Evolutionary conservation across 2,113 vertebrate species (phyloP), one percentile per base, ranked within the genome.

Genomic region (Riparia riparia): DNA sequence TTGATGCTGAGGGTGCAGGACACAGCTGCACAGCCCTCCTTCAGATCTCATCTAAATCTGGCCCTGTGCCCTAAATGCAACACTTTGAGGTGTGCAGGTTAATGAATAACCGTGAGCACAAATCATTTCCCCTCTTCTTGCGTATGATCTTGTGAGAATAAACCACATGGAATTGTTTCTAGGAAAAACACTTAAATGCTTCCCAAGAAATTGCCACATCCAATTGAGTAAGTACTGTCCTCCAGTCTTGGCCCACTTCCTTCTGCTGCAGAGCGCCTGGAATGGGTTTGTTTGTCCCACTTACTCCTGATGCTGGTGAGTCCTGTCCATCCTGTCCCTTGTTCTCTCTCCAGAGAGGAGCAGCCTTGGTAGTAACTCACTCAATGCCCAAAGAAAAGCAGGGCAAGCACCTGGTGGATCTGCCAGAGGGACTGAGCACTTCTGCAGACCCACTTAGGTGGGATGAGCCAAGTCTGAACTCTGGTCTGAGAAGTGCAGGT

Each of bases 401-500:
- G 93, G 70, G 51, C 2, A 2, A 68, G 65, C 69, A 34, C n/a
- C 29, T 7, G 4, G 2, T 41, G 73, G 37, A 42, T 64, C 51
- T 97, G 49, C 65, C 41, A 32, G 84, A 82, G 86, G 73, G 31
- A 51, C 76, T 44, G 89, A 44, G 5, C 54, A n/a, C 29, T 69
- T 94, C 56, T 71, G 51, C 53, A 78, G 69, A 37, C 25, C 13
- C 49, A 6, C 65, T 64, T 11, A 21, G 10, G 1, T 28, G 63
- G 61, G 24, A 39, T 34, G 26, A 72, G 66, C 65, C 65, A 56
- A 74, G 37, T 45, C 39, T 69, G 41, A 71, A 5, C 37, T 86
- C 42, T 0, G 0, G 16, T 25, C 9, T 2, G 31, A 58, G 73
- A 12, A 74, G 49, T 1, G 0, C 2, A 6, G 54, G 29, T 72